Base-by-base conservation (phyloP, 30 jellyfish, hydroid and myxozoan species). In the Cassiopea xamachana region DNA sequence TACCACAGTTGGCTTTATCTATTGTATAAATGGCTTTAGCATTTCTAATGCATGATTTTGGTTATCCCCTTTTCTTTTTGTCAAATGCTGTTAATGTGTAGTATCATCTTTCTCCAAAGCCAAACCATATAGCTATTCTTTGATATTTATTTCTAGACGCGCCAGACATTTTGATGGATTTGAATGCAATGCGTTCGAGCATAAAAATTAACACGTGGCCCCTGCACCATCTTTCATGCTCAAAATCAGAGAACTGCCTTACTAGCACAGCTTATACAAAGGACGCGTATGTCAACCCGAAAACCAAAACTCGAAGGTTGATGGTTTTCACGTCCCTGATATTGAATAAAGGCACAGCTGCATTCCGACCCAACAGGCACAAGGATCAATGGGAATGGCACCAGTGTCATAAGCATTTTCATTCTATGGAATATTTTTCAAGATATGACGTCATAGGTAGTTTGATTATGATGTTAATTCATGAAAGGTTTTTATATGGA, bases 351-450 rank as follows among this genome's bases (percentile, higher is more conserved):
- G 99, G 99, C 46, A 85, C 99, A 50, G 91, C 95, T n/a, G 93
- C 93, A 1, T 96, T 96, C 84, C 94, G 96, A 17, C 99, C 99
- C 16, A 81, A 88, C 80, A 67, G 83, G 45, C 89, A 89, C 78
- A 88, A 92, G 75, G 89, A 75, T 15, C 75, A 79, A 51, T 96
- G 99, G 99, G 91, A 91, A 45, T 96, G 97, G 96, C 99, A 96
- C 87, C 81, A 60, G 69, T 96, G 99, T 62, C 99, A 96, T 73
- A 68, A 73, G 84, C 99, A 96, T 87, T 96, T 80, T 73, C 99
- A 96, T 81, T 96, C 99, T 1, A 92, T 91, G 97, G 98, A 96
- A 85, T 92, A 90, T 55, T 96, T 96, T 78, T 97, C 99, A 5
- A 91, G 76, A 10, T 96, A 91, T 88, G 99, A 96, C 81, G 86